Conservation (phyloP, 2,797 vertebrate species). For the Mus spretus region DNA sequence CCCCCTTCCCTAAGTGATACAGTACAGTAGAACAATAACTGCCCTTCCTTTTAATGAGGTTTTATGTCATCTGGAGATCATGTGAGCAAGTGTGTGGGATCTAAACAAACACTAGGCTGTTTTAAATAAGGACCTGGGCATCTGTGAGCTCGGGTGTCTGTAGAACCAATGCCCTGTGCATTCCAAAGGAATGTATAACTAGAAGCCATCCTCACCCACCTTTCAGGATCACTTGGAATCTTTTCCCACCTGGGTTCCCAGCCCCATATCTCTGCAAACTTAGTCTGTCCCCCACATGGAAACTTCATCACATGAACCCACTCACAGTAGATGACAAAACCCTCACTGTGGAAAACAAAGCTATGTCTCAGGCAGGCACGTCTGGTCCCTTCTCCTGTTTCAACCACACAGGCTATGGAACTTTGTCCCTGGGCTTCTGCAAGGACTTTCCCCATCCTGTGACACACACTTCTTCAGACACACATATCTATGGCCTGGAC, state of each 20-base stretch:
- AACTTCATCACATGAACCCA: not conserved
- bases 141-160: not conserved
- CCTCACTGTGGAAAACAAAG: not conserved
- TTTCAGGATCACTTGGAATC: not conserved
- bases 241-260: not conserved
- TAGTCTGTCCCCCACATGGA: not conserved
- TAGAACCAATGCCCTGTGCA: too few relatives aligned
- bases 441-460: too few relatives aligned
- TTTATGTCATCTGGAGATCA: not conserved
- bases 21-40: not conserved
- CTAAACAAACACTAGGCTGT: not conserved
- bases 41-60: not conserved
- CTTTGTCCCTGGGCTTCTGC: too few relatives aligned
- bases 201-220: not conserved
- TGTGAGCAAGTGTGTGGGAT: not conserved
- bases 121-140: not conserved
- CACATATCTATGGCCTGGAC: fast-evolving
- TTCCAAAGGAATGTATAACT: too few relatives aligned
- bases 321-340: not conserved
- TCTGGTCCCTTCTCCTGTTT: not conserved
- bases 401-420: not conserved
- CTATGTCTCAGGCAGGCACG: not conserved
- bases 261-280: not conserved
- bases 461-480: not conserved
- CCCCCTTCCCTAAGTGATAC: not conserved